phyloP scores from a whole-genome alignment of 2,888 invertebrate species.

The Mechanitis mazaeus region DNA sequence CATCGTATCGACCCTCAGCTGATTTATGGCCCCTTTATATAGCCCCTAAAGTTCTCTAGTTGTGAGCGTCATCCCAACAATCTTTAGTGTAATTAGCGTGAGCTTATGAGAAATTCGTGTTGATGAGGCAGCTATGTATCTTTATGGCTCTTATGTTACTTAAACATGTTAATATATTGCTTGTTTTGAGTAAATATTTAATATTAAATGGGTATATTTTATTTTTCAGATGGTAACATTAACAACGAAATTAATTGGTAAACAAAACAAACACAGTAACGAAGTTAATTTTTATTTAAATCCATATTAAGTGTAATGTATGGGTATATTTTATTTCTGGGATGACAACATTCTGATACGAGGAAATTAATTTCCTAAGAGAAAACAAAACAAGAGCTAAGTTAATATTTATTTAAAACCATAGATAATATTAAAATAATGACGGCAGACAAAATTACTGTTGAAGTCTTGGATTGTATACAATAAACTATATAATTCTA shows the following conservation, averaged over 20 bases:
- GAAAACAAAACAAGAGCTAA: no score
- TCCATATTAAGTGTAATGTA: no score
- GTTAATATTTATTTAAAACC: no score
- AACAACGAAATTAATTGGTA: no score
- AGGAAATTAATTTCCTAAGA: no score
- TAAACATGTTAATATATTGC: conserved; percentile 1
- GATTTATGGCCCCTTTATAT: conserved; percentile 69
- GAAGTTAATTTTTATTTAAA: no score
- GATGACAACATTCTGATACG: no score
- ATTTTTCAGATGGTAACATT: neutral
- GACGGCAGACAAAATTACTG: no score
- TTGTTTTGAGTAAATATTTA: conserved; percentile 4
- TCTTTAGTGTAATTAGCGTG: conserved; percentile 62
- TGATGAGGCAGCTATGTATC: conserved; percentile 34
- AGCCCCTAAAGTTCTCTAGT: conserved; percentile 70
- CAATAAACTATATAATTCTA: conserved; percentile 1
- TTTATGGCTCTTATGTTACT: conserved; percentile 22
- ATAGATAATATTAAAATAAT: no score
- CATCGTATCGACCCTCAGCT: conserved; percentile 58
- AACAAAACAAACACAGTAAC: no score
- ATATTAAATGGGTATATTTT: conserved; percentile 3
- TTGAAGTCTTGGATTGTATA: no score
- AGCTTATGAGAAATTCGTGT: conserved; percentile 52
- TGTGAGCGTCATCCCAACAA: conserved; percentile 55
- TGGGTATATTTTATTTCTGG: no score